Conservation (phyloP, 2,113 vertebrate genomes). For the Ibidorhyncha struthersii region DNA sequence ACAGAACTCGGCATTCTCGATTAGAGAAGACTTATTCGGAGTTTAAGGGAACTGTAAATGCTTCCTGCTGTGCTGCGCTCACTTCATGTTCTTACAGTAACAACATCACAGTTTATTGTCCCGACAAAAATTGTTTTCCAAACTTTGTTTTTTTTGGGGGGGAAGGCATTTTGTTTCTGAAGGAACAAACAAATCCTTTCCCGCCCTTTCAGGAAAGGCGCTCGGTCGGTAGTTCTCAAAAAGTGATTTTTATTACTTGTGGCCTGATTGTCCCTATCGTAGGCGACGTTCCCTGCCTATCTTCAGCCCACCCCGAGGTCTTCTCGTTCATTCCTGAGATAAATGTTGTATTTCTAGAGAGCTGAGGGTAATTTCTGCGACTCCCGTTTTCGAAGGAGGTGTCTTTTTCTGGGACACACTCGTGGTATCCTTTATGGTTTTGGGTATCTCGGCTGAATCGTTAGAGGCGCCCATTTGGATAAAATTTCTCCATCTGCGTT, state of each 20-base stretch:
- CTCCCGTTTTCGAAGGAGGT: accelerated
- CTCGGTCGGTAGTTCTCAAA: accelerated
- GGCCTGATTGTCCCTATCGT: accelerated
- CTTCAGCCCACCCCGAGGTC: not conserved
- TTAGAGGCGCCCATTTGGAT: accelerated
- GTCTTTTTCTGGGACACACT: accelerated
- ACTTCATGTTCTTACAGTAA: accelerated
- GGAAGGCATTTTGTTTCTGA: accelerated
- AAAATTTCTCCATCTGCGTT: accelerated
- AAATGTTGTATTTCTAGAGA: accelerated
- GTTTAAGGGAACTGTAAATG: accelerated
- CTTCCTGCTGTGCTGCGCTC: accelerated
- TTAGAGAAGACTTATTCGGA: accelerated
- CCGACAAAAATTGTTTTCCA: accelerated
- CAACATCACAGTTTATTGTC: accelerated
- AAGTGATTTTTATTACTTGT: accelerated
- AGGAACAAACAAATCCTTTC: accelerated
- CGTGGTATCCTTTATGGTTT: accelerated
- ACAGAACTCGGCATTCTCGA: accelerated
- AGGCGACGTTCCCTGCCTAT: accelerated
- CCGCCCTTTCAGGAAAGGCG: accelerated
- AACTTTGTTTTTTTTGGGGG: accelerated
- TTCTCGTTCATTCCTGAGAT: accelerated
- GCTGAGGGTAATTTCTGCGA: accelerated
- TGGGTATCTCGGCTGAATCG: not conserved